phyloP scores from a whole-genome alignment of 2,888 invertebrate species.

The Agrochola lota region DNA sequence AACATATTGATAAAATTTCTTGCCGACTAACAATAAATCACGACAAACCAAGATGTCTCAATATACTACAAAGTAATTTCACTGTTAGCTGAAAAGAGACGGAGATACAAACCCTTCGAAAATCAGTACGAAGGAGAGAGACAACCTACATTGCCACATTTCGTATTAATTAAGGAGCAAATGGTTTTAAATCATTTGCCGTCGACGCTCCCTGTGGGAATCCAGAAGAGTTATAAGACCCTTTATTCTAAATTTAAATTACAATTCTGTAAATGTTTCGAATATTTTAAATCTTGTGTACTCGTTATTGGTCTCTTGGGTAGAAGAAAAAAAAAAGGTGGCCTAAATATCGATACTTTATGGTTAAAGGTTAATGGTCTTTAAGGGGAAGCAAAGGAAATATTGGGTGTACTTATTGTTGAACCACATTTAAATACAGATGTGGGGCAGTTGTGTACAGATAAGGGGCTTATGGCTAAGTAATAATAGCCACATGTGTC shows the following conservation, averaged over 20 bases:
- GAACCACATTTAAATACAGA: background rate
- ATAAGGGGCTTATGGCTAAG: too few relatives aligned
- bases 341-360: slow-evolving; percentile 66
- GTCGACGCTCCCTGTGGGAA: slow-evolving; percentile 90
- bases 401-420: slow-evolving; percentile 11
- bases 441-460: too few relatives aligned
- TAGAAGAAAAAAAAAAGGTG: slow-evolving; percentile 65
- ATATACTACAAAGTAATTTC: slow-evolving; percentile 83
- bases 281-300: slow-evolving; percentile 83
- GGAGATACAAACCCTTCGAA: slow-evolving; percentile 48
- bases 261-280: slow-evolving; percentile 87
- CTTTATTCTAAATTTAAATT: slow-evolving; percentile 91
- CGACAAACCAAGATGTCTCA: slow-evolving; percentile 86
- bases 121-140: slow-evolving; percentile 74
- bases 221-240: slow-evolving; percentile 88
- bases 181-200: slow-evolving; percentile 88
- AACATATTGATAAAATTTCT: slow-evolving; percentile 89
- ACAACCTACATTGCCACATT: slow-evolving; percentile 74
- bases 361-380: slow-evolving; percentile 46
- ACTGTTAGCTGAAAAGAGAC: slow-evolving; percentile 75
- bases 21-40: slow-evolving; percentile 84
- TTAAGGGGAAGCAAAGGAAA: background rate
- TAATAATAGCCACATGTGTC: too few relatives aligned
- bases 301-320: slow-evolving; percentile 82
- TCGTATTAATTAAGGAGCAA: slow-evolving; percentile 88